Evolutionary conservation across 1,140 invertebrate species (phyloP).

Genomic region (Spodoptera litura): DNA sequence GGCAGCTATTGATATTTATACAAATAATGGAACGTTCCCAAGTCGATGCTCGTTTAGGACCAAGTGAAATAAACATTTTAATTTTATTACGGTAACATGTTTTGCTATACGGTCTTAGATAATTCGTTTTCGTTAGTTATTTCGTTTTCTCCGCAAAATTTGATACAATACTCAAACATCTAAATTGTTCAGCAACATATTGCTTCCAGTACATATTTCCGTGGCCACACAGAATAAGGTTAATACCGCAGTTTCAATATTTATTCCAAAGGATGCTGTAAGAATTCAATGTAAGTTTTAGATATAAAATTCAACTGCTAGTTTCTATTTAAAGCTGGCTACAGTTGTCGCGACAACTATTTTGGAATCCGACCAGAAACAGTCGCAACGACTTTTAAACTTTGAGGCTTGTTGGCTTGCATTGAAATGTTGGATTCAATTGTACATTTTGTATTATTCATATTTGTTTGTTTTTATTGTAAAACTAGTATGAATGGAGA

Average conservation of each 20-base stretch:
- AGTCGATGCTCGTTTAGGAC: no score
- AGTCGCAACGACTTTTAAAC: conserved; percentile 39
- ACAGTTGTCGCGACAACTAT: conserved; percentile 45
- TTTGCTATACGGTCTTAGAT: no score
- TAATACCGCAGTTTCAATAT: not conserved
- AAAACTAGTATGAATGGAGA: no score
- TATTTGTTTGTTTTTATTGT: conserved; percentile 16
- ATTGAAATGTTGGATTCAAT: conserved; percentile 28
- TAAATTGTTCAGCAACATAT: no score
- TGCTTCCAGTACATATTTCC: no score
- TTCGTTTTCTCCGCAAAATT: no score
- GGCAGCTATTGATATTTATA: no score
- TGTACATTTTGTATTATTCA: conserved; percentile 13
- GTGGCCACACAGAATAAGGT: not conserved
- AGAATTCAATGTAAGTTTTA: conserved; percentile 37
- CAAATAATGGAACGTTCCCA: no score
- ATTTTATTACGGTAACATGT: no score
- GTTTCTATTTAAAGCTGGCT: conserved; percentile 49
- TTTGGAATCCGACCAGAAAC: conserved; percentile 54
- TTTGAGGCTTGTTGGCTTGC: conserved; percentile 33
- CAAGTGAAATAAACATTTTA: no score
- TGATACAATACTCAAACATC: no score
- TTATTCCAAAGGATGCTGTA: conserved; percentile 7
- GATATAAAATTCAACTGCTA: conserved; percentile 54
- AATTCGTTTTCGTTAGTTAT: no score